phyloP scores from a whole-genome alignment of 2,113 vertebrate species.

The Dolichallabes microphthalmus region DNA sequence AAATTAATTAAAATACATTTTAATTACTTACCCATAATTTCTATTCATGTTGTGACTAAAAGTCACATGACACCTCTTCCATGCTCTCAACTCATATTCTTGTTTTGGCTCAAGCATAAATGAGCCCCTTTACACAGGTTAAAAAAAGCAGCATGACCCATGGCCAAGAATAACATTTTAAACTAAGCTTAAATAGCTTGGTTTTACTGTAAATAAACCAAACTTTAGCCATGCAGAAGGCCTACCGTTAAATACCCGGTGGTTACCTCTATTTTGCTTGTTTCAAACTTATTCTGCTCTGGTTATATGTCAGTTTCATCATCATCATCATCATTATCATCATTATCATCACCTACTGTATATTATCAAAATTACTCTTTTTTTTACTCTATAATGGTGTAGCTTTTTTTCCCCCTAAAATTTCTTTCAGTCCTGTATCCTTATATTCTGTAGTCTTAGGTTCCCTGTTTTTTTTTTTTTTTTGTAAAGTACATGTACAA shows the following conservation, averaged over 20 bases:
- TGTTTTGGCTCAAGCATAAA: not conserved
- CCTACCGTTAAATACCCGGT: not conserved
- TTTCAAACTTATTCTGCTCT: not conserved
- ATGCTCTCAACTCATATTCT: not conserved
- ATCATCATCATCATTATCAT: not conserved
- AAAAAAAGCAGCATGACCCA: too few relatives aligned
- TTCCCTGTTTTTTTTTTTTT: too few relatives aligned
- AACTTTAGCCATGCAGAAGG: not conserved
- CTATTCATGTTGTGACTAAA: not conserved
- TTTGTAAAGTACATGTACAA: too few relatives aligned
- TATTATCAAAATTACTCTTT: not conserved
- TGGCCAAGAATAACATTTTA: not conserved
- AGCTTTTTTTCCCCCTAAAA: too few relatives aligned
- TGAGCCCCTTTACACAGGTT: not conserved
- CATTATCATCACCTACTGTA: not conserved
- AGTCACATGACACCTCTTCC: not conserved
- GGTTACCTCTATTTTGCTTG: not conserved
- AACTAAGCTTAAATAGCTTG: too few relatives aligned
- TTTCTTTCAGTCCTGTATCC: too few relatives aligned
- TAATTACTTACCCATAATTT: too few relatives aligned
- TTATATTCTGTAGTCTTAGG: too few relatives aligned
- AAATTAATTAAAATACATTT: not conserved
- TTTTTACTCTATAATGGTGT: not conserved
- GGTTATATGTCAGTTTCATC: not conserved
- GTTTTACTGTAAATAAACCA: not conserved